Evolutionary conservation across 2,888 invertebrate species (phyloP).

Genomic region (Diadegma fenestrale): DNA sequence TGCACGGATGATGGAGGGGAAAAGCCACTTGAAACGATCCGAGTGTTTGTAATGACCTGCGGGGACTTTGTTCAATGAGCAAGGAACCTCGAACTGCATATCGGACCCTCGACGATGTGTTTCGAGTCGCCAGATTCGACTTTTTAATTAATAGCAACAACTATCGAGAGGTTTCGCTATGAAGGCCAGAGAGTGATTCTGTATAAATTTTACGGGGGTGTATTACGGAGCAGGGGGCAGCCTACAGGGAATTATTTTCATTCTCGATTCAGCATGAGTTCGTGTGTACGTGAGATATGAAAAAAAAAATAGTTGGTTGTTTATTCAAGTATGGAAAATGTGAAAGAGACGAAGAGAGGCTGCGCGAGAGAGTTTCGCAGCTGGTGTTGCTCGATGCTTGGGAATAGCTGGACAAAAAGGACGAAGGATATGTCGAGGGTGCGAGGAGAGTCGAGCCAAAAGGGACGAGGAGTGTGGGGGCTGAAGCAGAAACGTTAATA

Average conservation of each 20-base stretch:
- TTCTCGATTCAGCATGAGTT: constrained; percentile 73
- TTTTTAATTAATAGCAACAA: constrained; percentile 8
- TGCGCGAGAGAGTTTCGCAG: constrained; percentile 16
- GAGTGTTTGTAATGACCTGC: constrained; percentile 66
- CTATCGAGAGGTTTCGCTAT: neutral
- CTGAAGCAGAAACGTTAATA: constrained; percentile 81
- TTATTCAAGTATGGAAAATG: constrained; percentile 80
- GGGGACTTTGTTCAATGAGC: constrained; percentile 41
- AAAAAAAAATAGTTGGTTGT: constrained; percentile 81
- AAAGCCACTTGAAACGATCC: constrained; percentile 51
- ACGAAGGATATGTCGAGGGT: constrained; percentile 21
- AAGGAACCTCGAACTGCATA: constrained; percentile 24
- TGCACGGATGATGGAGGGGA: constrained; percentile 18
- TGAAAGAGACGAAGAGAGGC: constrained; percentile 32
- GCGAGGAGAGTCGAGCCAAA: constrained; percentile 11
- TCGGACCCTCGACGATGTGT: neutral
- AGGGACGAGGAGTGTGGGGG: constrained; percentile 65
- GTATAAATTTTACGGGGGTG: neutral
- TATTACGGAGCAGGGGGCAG: constrained; percentile 23
- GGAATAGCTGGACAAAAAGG: constrained; percentile 59
- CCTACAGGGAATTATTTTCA: constrained; percentile 76
- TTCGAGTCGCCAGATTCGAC: neutral
- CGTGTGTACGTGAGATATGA: constrained; percentile 80
- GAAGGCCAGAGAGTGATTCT: neutral
- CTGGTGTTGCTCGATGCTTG: constrained; percentile 39